Percentiles rank a stretch among this genome's conserved stretches.
Evolutionary conservation across 2,113 vertebrate species (phyloP).

Genomic region (Hippotragus niger): DNA sequence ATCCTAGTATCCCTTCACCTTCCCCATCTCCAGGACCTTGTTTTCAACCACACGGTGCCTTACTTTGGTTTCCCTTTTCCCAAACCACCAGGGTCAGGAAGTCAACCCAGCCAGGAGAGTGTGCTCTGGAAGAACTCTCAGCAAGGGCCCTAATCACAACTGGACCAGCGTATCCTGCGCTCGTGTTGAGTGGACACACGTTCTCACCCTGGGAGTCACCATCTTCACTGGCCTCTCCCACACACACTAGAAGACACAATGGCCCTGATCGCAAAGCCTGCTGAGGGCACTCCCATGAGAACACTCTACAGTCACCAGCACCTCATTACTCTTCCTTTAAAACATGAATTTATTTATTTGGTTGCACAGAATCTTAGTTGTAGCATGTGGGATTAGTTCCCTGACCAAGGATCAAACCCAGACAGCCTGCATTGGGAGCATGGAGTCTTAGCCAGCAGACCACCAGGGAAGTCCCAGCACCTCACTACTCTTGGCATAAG

Average conservation of each 20-base stretch:
- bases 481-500: not conserved
- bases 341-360: not conserved
- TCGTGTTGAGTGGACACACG: accelerated
- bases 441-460: not conserved
- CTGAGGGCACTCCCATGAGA: not conserved
- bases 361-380: not conserved
- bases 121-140: not conserved
- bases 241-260: not conserved
- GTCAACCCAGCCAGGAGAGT: not conserved
- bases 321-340: not conserved
- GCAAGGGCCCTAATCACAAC: not conserved
- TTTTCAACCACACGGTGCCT: not conserved
- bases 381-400: not conserved
- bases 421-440: not conserved
- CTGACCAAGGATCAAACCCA: not conserved
- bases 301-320: not conserved
- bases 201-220: not conserved
- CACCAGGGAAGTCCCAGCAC: not conserved
- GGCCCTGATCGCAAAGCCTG: not conserved
- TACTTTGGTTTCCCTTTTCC: not conserved
- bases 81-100: not conserved
- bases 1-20: not conserved
- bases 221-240: not conserved
- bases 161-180: accelerated
- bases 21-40: not conserved